Conservation (phyloP, 2,797 vertebrate species). For the Pelochelys cantorii region DNA sequence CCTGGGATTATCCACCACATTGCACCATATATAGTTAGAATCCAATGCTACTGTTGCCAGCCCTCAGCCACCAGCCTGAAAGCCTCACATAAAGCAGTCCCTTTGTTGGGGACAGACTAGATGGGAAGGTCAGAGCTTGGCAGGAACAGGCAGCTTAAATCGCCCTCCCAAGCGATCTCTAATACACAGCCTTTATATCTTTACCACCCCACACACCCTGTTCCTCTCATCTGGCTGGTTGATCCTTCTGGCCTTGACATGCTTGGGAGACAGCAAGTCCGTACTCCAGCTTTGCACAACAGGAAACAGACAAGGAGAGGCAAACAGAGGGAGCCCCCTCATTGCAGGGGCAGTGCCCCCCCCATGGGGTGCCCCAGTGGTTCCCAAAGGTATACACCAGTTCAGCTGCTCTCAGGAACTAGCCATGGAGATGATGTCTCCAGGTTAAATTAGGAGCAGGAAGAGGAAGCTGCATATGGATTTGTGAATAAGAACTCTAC, state of each 20-base stretch:
- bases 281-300: neutral
- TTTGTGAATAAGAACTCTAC: neutral
- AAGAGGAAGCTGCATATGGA: neutral
- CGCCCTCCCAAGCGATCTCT: neutral
- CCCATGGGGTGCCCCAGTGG: neutral
- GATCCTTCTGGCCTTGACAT: neutral
- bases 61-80: neutral
- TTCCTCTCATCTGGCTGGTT: neutral
- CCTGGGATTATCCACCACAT: neutral
- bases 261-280: constrained; percentile 5
- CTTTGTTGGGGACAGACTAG: neutral
- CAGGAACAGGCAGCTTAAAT: neutral
- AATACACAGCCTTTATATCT: neutral
- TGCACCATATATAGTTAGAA: neutral
- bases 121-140: neutral
- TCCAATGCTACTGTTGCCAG: neutral
- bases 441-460: neutral
- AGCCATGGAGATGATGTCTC: neutral
- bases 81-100: neutral
- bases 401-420: neutral
- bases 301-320: neutral
- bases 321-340: neutral
- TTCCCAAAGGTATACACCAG: neutral
- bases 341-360: neutral
- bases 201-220: neutral